Conservation (phyloP, 35 echinoderm and acorn worm species). For the Lytechinus pictus region DNA sequence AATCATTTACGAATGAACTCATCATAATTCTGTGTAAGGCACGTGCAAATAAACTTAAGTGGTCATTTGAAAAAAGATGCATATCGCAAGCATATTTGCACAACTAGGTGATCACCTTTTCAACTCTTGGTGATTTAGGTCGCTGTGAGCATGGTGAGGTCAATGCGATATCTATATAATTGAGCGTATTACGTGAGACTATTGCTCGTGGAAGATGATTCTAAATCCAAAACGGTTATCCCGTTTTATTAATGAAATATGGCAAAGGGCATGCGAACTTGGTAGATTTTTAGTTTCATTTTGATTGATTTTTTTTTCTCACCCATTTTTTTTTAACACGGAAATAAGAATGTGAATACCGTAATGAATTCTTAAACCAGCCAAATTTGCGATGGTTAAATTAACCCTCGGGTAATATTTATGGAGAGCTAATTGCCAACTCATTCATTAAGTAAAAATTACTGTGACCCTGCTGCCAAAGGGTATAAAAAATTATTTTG, state of each 20-base stretch:
- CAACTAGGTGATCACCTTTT: neutral
- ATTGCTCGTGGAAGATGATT: neutral
- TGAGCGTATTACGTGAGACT: neutral
- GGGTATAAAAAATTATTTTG: too few relatives aligned
- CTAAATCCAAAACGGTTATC: neutral
- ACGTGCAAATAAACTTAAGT: neutral
- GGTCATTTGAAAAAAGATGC: neutral
- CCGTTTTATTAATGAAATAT: neutral
- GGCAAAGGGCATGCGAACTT: neutral
- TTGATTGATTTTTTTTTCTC: too few relatives aligned
- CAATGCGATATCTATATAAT: neutral
- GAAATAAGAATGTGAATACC: too few relatives aligned
- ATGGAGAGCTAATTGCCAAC: too few relatives aligned
- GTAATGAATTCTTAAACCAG: too few relatives aligned
- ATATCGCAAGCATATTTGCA: neutral
- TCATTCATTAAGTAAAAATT: too few relatives aligned
- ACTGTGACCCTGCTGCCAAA: too few relatives aligned
- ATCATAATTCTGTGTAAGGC: neutral
- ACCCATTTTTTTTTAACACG: too few relatives aligned
- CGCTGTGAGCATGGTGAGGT: neutral
- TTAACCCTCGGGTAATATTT: too few relatives aligned
- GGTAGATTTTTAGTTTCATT: too few relatives aligned
- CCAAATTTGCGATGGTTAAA: too few relatives aligned
- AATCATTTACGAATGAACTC: neutral
- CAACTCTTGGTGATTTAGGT: neutral